These are phyloP conservation scores for Eretmochelys imbricata DNA, from an alignment of 2,113 vertebrate genomes.

Conservation along the genomic window DNA sequence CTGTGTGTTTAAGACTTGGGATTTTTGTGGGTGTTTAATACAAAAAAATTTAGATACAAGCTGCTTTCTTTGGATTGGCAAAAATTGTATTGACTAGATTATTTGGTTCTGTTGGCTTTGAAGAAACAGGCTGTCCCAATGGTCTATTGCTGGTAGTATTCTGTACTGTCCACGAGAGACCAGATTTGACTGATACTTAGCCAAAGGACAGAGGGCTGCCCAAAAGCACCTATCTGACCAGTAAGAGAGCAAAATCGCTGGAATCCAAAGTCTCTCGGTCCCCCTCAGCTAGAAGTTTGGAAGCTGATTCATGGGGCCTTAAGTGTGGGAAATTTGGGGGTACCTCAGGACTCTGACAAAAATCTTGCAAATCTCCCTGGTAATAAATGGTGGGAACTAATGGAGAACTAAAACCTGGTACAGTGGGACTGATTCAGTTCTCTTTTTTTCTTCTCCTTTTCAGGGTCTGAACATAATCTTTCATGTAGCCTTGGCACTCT, in stretches of 20 bases:
- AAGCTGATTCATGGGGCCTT: neutral
- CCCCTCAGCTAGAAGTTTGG: neutral
- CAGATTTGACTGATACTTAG: neutral
- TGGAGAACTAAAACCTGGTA: neutral
- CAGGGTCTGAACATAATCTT: slow-evolving; percentile 98
- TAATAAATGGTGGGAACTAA: neutral
- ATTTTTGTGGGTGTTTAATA: neutral
- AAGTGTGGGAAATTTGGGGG: neutral
- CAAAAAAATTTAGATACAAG: neutral
- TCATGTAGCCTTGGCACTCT: slow-evolving; percentile 95
- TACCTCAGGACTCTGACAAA: neutral
- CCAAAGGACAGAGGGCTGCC: accelerated
- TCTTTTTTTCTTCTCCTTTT: slow-evolving; percentile 58
- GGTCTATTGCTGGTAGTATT: neutral
- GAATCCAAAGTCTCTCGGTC: neutral
- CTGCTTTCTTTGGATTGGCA: neutral
- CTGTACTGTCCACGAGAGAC: neutral
- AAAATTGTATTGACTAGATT: neutral
- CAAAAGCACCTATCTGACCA: accelerated
- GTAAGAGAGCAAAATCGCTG: neutral
- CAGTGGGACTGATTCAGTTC: neutral
- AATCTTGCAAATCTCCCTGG: neutral
- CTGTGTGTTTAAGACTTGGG: neutral
- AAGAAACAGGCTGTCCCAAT: neutral
- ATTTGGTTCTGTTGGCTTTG: neutral